phyloP scores from a whole-genome alignment of 2,797 vertebrate species.

The Mastacembelus armatus region DNA sequence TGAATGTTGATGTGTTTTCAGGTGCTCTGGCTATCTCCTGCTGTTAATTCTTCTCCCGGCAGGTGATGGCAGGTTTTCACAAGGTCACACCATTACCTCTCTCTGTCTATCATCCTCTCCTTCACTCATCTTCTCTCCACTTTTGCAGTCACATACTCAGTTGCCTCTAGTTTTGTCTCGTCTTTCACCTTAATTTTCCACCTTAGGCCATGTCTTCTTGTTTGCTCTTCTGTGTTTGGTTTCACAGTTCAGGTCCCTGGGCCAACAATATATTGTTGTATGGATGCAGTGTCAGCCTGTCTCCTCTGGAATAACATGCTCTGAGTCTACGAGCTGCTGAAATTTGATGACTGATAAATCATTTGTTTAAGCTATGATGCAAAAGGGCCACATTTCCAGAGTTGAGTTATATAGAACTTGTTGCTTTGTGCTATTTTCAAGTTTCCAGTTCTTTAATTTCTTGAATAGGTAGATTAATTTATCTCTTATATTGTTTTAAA shows the following conservation, averaged over 20 bases:
- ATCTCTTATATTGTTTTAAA: no score
- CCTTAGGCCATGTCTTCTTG: slow-evolving; percentile 9
- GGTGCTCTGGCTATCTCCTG: slow-evolving; percentile 62
- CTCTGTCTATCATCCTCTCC: slow-evolving; percentile 50
- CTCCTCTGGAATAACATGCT: neutral
- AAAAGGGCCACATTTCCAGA: no score
- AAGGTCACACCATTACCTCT: slow-evolving; percentile 74
- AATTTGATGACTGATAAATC: no score
- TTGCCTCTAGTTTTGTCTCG: slow-evolving; percentile 18
- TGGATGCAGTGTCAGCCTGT: slow-evolving; percentile 2
- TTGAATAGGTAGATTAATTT: no score
- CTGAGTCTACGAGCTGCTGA: neutral
- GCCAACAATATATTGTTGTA: neutral
- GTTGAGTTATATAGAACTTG: no score
- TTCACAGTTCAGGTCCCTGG: slow-evolving; percentile 15
- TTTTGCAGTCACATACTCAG: slow-evolving; percentile 29
- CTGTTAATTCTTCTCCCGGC: slow-evolving; percentile 78
- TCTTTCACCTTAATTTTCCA: slow-evolving; percentile 17
- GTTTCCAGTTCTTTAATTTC: no score
- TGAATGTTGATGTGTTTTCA: slow-evolving; percentile 59
- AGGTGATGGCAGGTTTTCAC: slow-evolving; percentile 74
- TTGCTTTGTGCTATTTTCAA: no score
- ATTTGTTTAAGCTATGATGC: no score
- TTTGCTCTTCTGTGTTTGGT: slow-evolving; percentile 7
- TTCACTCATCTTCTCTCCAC: slow-evolving; percentile 32